Conservation (phyloP, 2,113 vertebrate genomes). For the Crypturellus undulatus region DNA sequence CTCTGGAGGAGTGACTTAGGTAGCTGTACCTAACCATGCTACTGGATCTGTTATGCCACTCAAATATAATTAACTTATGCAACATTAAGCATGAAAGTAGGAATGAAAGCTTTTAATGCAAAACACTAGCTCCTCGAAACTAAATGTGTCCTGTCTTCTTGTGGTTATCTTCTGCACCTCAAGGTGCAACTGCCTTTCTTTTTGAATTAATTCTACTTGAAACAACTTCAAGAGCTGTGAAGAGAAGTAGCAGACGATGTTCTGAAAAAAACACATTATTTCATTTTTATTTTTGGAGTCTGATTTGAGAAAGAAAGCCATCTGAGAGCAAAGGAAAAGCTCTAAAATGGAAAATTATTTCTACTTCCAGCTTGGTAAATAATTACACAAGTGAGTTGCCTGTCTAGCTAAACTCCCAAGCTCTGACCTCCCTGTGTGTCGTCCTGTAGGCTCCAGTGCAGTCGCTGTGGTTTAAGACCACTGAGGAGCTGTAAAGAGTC, state of each 20-base stretch:
- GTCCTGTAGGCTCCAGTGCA: background rate
- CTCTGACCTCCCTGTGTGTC: background rate
- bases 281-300: background rate
- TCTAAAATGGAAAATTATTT: background rate
- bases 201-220: background rate
- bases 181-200: background rate
- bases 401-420: background rate
- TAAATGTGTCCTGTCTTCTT: background rate
- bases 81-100: background rate
- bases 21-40: background rate
- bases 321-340: background rate
- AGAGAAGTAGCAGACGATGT: background rate
- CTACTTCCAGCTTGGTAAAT: background rate
- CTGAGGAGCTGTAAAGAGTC: background rate
- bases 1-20: too few relatives aligned
- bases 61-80: background rate
- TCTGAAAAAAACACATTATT: background rate
- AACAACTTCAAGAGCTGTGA: background rate
- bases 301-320: background rate
- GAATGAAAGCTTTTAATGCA: background rate
- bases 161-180: background rate
- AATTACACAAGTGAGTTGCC: background rate
- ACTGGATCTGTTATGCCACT: background rate
- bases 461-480: fast-evolving
- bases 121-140: background rate